Evolutionary conservation across 2,113 vertebrate species (phyloP).

Genomic region (Misgurnus anguillicaudatus): DNA sequence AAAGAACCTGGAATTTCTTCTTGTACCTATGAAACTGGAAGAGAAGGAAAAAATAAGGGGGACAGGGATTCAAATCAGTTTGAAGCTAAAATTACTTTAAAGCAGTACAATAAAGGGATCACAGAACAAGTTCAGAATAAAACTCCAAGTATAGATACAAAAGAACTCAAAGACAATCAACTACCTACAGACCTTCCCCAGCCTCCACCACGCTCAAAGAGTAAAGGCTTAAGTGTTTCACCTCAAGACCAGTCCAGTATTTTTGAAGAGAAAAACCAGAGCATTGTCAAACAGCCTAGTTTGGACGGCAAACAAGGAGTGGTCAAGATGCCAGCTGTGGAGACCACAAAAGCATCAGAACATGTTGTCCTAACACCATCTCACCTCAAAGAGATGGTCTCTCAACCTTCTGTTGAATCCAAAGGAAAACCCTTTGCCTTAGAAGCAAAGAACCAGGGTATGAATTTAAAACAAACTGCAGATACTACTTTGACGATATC

Average conservation of each 20-base stretch:
- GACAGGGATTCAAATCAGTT: not conserved
- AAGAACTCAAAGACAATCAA: not conserved
- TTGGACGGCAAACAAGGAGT: not conserved
- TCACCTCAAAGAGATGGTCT: not conserved
- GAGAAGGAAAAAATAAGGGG: not conserved
- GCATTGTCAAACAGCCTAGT: not conserved
- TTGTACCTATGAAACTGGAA: not conserved
- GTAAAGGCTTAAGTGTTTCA: not conserved
- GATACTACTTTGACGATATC: not conserved
- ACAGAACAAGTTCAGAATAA: not conserved
- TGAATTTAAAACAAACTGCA: not conserved
- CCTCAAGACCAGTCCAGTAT: not conserved
- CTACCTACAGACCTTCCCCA: not conserved
- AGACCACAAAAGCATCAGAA: not conserved
- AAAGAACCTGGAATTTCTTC: not conserved
- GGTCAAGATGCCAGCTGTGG: not conserved
- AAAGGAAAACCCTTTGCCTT: not conserved
- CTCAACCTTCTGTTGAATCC: constrained; percentile 1
- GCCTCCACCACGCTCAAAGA: constrained; percentile 12
- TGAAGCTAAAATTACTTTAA: not conserved
- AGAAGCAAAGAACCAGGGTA: not conserved
- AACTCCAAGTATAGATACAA: not conserved
- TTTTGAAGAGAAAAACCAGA: not conserved
- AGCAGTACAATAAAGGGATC: not conserved
- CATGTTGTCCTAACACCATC: not conserved